A percentile compares a stretch with the other conserved stretches of the same genome.
Evolutionary conservation across 2,888 invertebrate species (phyloP).

Genomic region (Acrobasis suavella): DNA sequence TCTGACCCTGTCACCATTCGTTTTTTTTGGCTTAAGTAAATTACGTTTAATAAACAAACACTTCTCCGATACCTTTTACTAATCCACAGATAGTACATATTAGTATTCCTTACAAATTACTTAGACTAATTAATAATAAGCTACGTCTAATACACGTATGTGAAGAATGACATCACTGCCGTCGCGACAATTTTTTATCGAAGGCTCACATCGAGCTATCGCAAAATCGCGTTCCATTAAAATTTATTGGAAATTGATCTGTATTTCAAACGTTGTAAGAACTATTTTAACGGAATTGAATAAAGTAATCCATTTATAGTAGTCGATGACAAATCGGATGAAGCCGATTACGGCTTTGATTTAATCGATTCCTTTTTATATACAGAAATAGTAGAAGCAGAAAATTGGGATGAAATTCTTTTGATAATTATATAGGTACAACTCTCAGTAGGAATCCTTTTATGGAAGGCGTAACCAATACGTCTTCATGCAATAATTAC

Average conservation of each 20-base stretch:
- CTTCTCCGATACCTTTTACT: no score
- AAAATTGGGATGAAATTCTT: not conserved
- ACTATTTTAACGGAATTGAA: not conserved
- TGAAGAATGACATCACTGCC: conserved; percentile 55
- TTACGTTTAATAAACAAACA: no score
- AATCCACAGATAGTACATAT: no score
- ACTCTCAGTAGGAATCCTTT: not conserved
- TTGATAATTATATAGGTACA: not conserved
- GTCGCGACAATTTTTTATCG: conserved; percentile 57
- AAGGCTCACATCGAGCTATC: conserved; percentile 46
- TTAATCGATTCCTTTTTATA: conserved; percentile 9
- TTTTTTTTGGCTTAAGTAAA: no score
- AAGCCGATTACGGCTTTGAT: conserved; percentile 6
- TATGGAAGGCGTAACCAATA: not conserved
- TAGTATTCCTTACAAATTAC: not conserved
- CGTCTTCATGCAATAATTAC: not conserved
- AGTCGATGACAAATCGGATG: conserved; percentile 20
- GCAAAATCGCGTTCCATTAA: conserved; percentile 51
- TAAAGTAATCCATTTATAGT: conserved; percentile 1
- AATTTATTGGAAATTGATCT: conserved; percentile 37
- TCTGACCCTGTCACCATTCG: no score
- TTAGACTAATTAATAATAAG: not conserved
- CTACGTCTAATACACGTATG: conserved; percentile 34
- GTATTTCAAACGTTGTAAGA: conserved; percentile 27
- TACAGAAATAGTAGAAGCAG: not conserved